These are phyloP conservation scores for Oryzias dopingdopingensis DNA, from an alignment of 2,797 vertebrate genomes.

Conservation along the genomic window DNA sequence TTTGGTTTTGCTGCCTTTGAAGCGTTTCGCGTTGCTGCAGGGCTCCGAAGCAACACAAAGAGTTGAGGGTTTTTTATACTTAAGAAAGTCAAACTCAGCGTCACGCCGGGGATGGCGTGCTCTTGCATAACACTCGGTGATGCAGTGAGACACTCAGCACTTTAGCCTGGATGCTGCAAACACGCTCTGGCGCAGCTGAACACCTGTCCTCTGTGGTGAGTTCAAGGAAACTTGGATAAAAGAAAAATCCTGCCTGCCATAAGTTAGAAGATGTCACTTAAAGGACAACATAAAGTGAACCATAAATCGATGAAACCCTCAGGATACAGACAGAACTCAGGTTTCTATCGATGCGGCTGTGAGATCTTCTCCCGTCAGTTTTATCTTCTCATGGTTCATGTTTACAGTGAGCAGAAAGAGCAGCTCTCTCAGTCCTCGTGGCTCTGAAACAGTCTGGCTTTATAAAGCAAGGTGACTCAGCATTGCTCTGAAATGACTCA, in stretches of 20 bases:
- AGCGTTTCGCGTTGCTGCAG: background rate
- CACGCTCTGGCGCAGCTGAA: background rate
- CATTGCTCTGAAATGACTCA: background rate
- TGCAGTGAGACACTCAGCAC: conserved; percentile 7
- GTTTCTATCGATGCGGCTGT: background rate
- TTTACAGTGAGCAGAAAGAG: background rate
- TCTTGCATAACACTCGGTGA: conserved; percentile 21
- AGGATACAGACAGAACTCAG: background rate
- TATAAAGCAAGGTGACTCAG: background rate
- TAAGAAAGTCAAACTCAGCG: conserved; percentile 28
- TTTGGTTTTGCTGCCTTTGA: background rate
- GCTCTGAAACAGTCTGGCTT: background rate
- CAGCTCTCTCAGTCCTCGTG: background rate
- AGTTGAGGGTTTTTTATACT: background rate
- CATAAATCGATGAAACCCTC: background rate
- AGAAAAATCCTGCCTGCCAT: background rate
- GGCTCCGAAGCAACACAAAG: conserved; percentile 3
- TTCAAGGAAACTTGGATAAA: conserved; percentile 2
- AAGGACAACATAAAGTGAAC: background rate
- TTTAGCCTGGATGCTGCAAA: conserved; percentile 8
- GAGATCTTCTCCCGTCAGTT: background rate
- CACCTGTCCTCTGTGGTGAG: conserved; percentile 3
- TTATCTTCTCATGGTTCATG: background rate
- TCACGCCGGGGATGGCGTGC: conserved; percentile 7
- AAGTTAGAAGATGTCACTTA: too few species aligned